Evolutionary conservation across 2,113 vertebrate genomes (phyloP).

Genomic region (Apeltes quadracus): DNA sequence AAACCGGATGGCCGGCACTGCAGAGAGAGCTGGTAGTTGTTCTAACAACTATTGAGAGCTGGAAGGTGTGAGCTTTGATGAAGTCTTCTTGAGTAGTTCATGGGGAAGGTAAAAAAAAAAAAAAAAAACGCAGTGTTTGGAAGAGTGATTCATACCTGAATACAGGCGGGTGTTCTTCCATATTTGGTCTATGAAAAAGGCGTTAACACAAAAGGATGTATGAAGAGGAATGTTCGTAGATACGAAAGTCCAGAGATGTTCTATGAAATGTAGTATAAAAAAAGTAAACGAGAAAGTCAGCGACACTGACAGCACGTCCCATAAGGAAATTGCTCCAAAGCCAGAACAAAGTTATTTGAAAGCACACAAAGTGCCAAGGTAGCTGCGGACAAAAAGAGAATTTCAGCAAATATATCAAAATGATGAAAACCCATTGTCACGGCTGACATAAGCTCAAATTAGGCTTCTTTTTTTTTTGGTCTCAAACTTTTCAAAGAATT

Average conservation of each 20-base stretch:
- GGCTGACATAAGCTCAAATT: constrained; percentile 16
- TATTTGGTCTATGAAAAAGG: background rate
- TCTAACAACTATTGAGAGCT: constrained; percentile 16
- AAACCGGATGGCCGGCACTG: constrained; percentile 7
- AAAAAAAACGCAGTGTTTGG: background rate
- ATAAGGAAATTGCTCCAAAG: background rate
- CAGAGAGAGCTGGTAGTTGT: background rate
- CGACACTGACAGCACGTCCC: background rate
- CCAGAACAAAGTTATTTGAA: background rate
- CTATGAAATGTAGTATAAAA: background rate
- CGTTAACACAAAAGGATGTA: background rate
- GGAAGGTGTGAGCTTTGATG: constrained; percentile 5
- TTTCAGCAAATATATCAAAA: background rate
- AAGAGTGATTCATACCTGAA: background rate
- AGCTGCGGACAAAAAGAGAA: background rate
- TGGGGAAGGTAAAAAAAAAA: background rate
- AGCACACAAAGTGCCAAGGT: background rate
- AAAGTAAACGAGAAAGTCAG: background rate
- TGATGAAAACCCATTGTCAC: background rate
- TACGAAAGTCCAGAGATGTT: constrained; percentile 8
- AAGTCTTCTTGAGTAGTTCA: background rate
- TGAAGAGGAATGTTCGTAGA: background rate
- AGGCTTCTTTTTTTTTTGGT: constrained; percentile 12
- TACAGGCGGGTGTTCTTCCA: background rate
- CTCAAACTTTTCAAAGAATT: constrained; percentile 36